phyloP scores from a whole-genome alignment of 2,888 invertebrate species.

The Diploptera punctata region DNA sequence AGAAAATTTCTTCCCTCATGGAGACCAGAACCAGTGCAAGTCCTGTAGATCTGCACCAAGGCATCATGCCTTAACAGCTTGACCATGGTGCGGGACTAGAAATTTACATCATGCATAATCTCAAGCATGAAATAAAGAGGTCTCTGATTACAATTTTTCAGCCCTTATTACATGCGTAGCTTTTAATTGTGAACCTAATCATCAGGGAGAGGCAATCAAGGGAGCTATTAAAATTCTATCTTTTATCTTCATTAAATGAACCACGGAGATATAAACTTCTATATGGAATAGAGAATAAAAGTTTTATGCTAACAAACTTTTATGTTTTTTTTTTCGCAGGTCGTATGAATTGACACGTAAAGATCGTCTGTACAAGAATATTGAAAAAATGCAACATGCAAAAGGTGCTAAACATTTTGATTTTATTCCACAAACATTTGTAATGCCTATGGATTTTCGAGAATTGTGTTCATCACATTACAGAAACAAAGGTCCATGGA shows the following conservation, averaged over 20 bases:
- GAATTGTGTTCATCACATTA: conserved; percentile 78
- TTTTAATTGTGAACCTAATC: too few relatives aligned
- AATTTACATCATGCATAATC: too few relatives aligned
- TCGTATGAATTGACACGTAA: conserved; percentile 95
- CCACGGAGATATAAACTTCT: conserved; percentile 48
- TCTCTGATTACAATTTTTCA: too few relatives aligned
- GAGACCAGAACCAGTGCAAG: too few relatives aligned
- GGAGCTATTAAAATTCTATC: background rate
- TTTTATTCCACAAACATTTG: conserved; percentile 93
- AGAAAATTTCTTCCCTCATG: too few relatives aligned
- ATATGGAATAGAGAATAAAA: conserved; percentile 33
- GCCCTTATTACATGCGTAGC: too few relatives aligned
- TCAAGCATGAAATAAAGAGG: too few relatives aligned
- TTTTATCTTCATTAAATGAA: background rate
- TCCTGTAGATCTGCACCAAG: too few relatives aligned
- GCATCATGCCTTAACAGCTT: too few relatives aligned
- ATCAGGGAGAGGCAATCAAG: background rate
- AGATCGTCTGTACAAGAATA: conserved; percentile 92
- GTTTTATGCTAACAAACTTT: too few relatives aligned
- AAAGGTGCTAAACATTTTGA: conserved; percentile 89
- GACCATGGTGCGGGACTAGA: too few relatives aligned
- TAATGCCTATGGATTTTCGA: conserved; percentile 89
- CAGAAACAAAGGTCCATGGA: conserved; percentile 89
- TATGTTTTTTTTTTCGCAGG: conserved; percentile 57
- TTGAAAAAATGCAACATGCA: conserved; percentile 85